These are phyloP conservation scores for Gryllus bimaculatus DNA, from an alignment of 1,140 invertebrate species.

Conservation along the genomic window DNA sequence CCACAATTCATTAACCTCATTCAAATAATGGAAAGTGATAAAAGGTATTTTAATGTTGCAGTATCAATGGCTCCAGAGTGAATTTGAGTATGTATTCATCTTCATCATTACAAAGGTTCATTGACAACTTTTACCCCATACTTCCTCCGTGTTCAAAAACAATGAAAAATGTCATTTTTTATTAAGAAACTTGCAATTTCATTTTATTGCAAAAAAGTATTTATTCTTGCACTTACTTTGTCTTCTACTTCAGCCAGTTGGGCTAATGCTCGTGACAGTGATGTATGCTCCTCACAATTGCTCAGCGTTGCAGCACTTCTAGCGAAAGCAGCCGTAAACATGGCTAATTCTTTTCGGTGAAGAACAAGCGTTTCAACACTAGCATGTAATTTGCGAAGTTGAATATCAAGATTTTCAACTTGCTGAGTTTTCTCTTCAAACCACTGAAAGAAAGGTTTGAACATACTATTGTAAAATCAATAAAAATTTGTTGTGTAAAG, in stretches of 20 bases:
- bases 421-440: constrained; percentile 93
- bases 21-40: no score
- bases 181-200: not conserved
- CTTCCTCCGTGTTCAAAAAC: not conserved
- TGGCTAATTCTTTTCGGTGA: constrained; percentile 77
- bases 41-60: no score
- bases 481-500: no score
- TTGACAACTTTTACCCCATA: not conserved
- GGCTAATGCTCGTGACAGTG: constrained; percentile 82
- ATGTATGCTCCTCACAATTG: constrained; percentile 90
- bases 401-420: constrained; percentile 83
- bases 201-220: not conserved
- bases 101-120: no score
- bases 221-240: constrained; percentile 40
- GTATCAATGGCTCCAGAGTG: no score
- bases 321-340: constrained; percentile 68
- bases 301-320: constrained; percentile 86
- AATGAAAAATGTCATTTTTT: not conserved
- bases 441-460: constrained; percentile 59
- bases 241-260: constrained; percentile 88
- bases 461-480: no score
- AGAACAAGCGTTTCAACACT: constrained; percentile 81
- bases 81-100: no score
- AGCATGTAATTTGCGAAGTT: constrained; percentile 77
- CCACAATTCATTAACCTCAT: no score